phyloP scores from a whole-genome alignment of 1,140 invertebrate genomes.

The Bombus picipes region DNA sequence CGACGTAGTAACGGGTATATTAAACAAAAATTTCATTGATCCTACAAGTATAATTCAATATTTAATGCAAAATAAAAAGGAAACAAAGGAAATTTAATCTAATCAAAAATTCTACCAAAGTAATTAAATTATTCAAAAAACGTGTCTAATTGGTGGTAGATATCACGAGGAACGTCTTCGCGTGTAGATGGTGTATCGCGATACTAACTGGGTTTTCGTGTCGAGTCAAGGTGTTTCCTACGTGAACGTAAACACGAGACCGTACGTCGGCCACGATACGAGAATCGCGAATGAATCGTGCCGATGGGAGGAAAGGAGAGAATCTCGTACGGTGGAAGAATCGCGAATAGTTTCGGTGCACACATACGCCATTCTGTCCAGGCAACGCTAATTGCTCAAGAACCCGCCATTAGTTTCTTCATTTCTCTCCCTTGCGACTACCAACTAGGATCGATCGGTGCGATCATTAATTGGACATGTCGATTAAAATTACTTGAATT shows the following conservation, averaged over 20 bases:
- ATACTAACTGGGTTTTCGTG: slow-evolving; percentile 38
- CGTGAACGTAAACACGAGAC: slow-evolving; percentile 30
- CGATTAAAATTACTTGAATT: neutral
- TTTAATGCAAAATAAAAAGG: neutral
- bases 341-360: slow-evolving; percentile 10
- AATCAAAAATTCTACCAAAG: too few species aligned
- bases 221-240: slow-evolving; percentile 44
- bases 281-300: slow-evolving; percentile 32
- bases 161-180: neutral
- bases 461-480: neutral
- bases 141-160: neutral
- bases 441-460: neutral
- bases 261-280: slow-evolving; percentile 8
- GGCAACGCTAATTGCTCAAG: slow-evolving; percentile 1
- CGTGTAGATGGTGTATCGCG: neutral
- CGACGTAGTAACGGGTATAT: too few species aligned
- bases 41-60: too few species aligned
- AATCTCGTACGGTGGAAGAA: neutral
- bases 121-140: neutral
- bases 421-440: neutral
- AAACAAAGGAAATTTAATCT: neutral
- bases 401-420: neutral
- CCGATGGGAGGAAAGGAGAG: neutral
- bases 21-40: too few species aligned
- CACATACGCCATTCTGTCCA: neutral